Base-by-base conservation (phyloP, 2,797 vertebrate genomes). In the Sardinella longiceps region DNA sequence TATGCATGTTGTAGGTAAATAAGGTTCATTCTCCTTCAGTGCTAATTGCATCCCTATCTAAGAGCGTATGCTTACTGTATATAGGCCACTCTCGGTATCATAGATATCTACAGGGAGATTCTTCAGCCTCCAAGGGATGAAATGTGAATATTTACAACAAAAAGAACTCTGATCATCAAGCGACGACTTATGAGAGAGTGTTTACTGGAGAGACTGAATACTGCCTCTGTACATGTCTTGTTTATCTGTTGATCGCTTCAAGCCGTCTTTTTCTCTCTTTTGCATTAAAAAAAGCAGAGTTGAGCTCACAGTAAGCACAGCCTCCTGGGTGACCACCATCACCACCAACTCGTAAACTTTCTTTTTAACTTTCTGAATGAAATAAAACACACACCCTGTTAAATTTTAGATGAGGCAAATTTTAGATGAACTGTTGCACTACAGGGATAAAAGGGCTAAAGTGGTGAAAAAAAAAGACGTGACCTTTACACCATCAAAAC, bases 391-490 rank as follows among this genome's bases (percentile, higher is more conserved):
- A 39, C 66, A 77, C 15, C 37, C 70, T 77, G 70, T 77, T 77
- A 77, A 77, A 77, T 77, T 77, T 39, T 77, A 39, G 15, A 77
- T 77, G 66, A 70, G 70, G n/a, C n/a, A 77, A 77, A 77, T 77
- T 77, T 39, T 77, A 39, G 15, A 77, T 77, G 66, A 70, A 37
- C 70, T 43, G 33, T 9, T 20, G 37, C 33, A 2, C 70, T 20
- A 43, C 70, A 39, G 18, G 70, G 70, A 77, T 39, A 43, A 77
- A 77, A 77, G 70, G 70, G 70, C 70, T 43, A 23, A 77, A 77
- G 70, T 77, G 70, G 33, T 15, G n/a, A 33, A 15, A 74, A 37
- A 74, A 33, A 39, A 74, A 33, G 66, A 23, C 20, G 2, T 77
- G 37, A 77, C 70, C 70, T 77, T 77, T 11, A 39, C 5, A 18